Evolutionary conservation across 1,140 invertebrate genomes (phyloP).

Genomic region (Rhynchophorus ferrugineus): DNA sequence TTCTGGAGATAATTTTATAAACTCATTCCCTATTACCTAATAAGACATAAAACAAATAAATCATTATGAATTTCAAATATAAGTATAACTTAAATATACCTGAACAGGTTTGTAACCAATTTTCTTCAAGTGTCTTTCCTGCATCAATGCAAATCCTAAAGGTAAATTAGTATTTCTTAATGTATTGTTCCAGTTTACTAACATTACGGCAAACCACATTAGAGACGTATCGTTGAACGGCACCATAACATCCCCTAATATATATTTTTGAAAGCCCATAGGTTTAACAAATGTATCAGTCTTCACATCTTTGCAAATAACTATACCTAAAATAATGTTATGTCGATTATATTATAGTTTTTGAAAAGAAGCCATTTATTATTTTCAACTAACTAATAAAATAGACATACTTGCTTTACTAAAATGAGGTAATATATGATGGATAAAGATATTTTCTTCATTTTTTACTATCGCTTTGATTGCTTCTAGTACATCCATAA

Average conservation of each 20-base stretch:
- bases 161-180: constrained; percentile 37
- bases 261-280: constrained; percentile 36
- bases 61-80: not conserved
- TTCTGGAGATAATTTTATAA: constrained; percentile 7
- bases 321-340: constrained; percentile 43
- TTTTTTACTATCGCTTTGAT: constrained; percentile 36
- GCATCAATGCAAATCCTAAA: constrained; percentile 43
- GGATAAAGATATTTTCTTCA: constrained; percentile 39
- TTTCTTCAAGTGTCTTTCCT: constrained; percentile 47
- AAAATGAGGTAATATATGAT: constrained; percentile 52
- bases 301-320: constrained; percentile 45
- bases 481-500: constrained; percentile 41
- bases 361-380: not conserved
- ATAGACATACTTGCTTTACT: constrained; percentile 38
- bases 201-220: constrained; percentile 44
- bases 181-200: constrained; percentile 40
- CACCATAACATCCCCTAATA: constrained; percentile 41
- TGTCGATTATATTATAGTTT: not conserved
- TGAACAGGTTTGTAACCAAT: constrained; percentile 51
- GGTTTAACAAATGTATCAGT: constrained; percentile 38
- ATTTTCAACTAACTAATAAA: constrained; percentile 1
- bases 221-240: constrained; percentile 39
- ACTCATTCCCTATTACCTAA: constrained; percentile 23
- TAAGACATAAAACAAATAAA: constrained; percentile 7
- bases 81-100: constrained; percentile 35